A percentile compares a stretch with the other conserved stretches of the same genome.
Conservation (phyloP, 64 coral and sea anemone genomes). For the Acropora yongei region DNA sequence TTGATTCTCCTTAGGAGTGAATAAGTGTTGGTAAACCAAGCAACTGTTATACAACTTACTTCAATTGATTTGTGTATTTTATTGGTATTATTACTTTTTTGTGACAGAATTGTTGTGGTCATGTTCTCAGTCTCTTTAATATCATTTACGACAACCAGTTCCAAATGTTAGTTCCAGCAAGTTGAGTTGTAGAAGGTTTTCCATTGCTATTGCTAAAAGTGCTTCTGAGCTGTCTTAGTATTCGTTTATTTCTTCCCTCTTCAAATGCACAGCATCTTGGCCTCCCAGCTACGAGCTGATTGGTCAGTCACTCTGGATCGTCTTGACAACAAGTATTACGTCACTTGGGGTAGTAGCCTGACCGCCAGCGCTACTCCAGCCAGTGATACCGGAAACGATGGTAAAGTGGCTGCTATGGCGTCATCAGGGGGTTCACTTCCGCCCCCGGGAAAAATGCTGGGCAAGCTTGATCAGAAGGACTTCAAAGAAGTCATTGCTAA, state of each 20-base stretch:
- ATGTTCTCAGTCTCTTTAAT: background rate
- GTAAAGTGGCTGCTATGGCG: slow-evolving; percentile 19
- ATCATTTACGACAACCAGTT: no score
- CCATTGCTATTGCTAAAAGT: background rate
- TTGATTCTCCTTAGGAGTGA: no score
- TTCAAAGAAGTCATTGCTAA: slow-evolving; percentile 94
- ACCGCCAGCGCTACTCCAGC: background rate
- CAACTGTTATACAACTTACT: no score
- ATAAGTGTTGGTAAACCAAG: no score
- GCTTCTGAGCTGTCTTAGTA: no score
- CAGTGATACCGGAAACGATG: slow-evolving; percentile 52
- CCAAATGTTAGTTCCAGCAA: no score
- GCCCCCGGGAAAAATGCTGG: slow-evolving; percentile 79
- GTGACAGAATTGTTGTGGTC: background rate
- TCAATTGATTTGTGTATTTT: no score
- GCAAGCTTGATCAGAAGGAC: slow-evolving; percentile 85
- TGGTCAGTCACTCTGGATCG: slow-evolving; percentile 94
- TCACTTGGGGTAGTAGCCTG: slow-evolving; percentile 89
- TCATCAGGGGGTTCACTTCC: slow-evolving; percentile 70
- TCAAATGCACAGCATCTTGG: slow-evolving; percentile 61
- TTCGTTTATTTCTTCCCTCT: background rate
- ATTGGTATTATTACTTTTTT: no score
- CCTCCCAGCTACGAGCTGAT: slow-evolving; percentile 97
- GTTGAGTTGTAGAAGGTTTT: no score
- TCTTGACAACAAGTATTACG: slow-evolving; percentile 91